Percentiles rank a stretch among this genome's conserved stretches.
phyloP scores from a whole-genome alignment of 1,140 invertebrate genomes.

The Whitmania pigra region DNA sequence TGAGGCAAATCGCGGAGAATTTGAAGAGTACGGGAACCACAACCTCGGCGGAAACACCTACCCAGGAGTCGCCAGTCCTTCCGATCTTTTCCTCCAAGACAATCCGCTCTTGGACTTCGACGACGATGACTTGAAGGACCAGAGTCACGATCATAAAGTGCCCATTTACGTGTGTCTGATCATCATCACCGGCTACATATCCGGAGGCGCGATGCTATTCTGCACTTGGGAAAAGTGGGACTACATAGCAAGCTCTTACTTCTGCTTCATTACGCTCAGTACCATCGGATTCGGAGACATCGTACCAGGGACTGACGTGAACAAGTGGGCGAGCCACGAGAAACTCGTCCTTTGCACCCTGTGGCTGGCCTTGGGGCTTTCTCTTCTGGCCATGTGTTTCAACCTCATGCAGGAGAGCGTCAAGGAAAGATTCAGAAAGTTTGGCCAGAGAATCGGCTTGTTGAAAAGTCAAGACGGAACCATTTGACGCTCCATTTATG shows the following conservation, averaged over 20 bases:
- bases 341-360: slow-evolving; percentile 45
- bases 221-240: slow-evolving; percentile 48
- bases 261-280: slow-evolving; percentile 70
- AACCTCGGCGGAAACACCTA: not conserved
- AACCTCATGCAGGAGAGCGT: slow-evolving; percentile 81
- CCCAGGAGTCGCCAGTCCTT: not conserved
- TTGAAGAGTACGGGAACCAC: not conserved
- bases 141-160: slow-evolving; percentile 33
- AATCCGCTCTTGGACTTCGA: slow-evolving; percentile 9
- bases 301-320: slow-evolving; percentile 48
- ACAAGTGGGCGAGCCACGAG: slow-evolving; percentile 35
- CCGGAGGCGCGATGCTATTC: slow-evolving; percentile 40
- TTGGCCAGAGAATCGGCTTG: slow-evolving; percentile 39
- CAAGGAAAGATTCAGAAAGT: slow-evolving; percentile 56
- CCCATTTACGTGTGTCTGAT: slow-evolving; percentile 38
- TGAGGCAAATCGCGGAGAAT: not conserved
- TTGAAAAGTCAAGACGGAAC: slow-evolving; percentile 19
- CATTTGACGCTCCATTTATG: not conserved
- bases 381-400: slow-evolving; percentile 81
- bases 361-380: slow-evolving; percentile 72
- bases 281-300: slow-evolving; percentile 84
- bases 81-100: slow-evolving; percentile 6
- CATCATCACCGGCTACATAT: slow-evolving; percentile 40
- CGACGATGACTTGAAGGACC: slow-evolving; percentile 15
- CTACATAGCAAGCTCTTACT: slow-evolving; percentile 78